Base-by-base conservation (phyloP, 2,888 invertebrate genomes). In the Argyresthia goedartella region DNA sequence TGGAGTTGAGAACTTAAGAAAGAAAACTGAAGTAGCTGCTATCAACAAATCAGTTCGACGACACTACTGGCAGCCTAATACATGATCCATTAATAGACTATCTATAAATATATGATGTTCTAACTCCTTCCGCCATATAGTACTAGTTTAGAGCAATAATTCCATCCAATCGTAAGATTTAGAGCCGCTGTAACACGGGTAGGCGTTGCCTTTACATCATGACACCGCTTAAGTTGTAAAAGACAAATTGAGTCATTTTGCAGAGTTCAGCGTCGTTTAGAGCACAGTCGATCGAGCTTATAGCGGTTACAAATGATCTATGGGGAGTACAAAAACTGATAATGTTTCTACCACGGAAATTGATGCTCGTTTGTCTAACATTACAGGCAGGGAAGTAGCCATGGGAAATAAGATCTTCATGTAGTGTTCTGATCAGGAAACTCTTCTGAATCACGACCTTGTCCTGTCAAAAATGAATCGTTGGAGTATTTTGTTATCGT, bases 181-280 rank as follows among this genome's bases (percentile, higher is more conserved):
- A 39, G 39, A 39, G 3, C 68, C 72, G 68, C 70, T 60, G 67
- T 69, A 64, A 66, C 62, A 59, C 60, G 56, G 64, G 80, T 76
- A 68, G 79, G 79, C 67, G 75, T 64, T 61, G 58, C 59, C 67
- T 67, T 69, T 78, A 74, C 80, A 78, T 81, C 77, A 78, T 71
- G 69, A 58, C 70, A 69, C 69, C 73, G 76, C 73, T 77, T 78
- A 73, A 63, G 61, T 62, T 59, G 59, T 60, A 59, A 62, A 71
- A 72, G 75, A 76, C 73, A 76, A 79, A 80, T 80, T 76, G 78
- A 77, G 71, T 67, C 65, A 72, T 76, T 78, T 72, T 63, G 63
- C 69, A 60, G 61, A 61, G 66, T 67, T 67, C 68, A 69, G 68
- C 65, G 67, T 70, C 64, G 15, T 49, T 49, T 16, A 41, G 39